Base-by-base conservation (phyloP, 2,888 invertebrate species). In the Neoitamus cyanurus region DNA sequence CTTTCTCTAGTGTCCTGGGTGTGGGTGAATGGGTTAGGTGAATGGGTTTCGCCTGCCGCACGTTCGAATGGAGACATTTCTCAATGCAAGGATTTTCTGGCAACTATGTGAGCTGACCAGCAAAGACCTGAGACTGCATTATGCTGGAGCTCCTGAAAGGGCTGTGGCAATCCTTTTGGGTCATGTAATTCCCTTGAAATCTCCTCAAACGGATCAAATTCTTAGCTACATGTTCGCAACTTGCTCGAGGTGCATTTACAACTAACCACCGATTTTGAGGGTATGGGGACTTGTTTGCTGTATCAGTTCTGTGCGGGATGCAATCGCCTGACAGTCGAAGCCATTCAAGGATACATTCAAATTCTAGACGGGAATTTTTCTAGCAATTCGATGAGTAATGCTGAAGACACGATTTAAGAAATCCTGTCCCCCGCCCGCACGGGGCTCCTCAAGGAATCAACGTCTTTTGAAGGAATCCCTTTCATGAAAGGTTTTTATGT, bases 51-150 rank as follows among this genome's bases (percentile, higher is more conserved):
- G 42, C 42, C 6, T 9, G 28, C 58, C 42, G 6, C 58, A 58
- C 58, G 42, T 42, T 37, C 25, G 28, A 46, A 42, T 30, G 34
- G 42, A 30, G 58, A 58, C 58, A 37, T 42, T 73, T 42, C 75
- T 42, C 42, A 42, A 42, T 75, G 75, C 28, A 75, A 11, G 42
- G 75, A 75, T 75, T 75, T 75, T 73, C 73, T 70, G 20, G 11
- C 28, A 75, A 75, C 75, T 28, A 25, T 25, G 7, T 1, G 25
- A 9, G 20, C 9, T 58, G 58, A 11, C 20, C 58, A 58, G 58
- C 0, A 58, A 58, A 20, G 9, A 9, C 25, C 58, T 3, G 20
- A 5, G 58, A 58, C 58, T 58, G 58, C 58, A 58, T 58, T 58
- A 58, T 58, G 58, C 20, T 25, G 58, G 58, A 25, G 58, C 58